These are phyloP conservation scores for Ciona savignyi DNA, from an alignment of 23 tunicate genomes.

Conservation along the genomic window DNA sequence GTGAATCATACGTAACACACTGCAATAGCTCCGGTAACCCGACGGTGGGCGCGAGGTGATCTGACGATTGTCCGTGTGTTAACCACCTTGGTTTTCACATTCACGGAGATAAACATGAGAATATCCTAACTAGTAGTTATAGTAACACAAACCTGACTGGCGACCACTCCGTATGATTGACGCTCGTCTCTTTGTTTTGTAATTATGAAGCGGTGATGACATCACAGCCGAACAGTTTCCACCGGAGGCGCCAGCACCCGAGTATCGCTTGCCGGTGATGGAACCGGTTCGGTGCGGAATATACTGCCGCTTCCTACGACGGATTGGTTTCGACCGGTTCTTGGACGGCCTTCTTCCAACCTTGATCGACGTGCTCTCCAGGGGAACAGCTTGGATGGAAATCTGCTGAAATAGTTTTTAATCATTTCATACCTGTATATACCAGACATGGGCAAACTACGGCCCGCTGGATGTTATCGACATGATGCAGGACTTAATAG, in stretches of 20 bases:
- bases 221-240: conserved; percentile 9
- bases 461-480: too few relatives aligned
- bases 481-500: too few relatives aligned
- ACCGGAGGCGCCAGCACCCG: conserved; percentile 1
- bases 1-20: background rate
- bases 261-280: conserved; percentile 10
- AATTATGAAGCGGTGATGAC: conserved; percentile 21
- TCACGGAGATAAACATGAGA: too few relatives aligned
- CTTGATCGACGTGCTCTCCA: conserved; percentile 65
- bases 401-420: conserved; percentile 43
- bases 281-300: conserved; percentile 29
- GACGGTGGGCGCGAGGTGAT: background rate
- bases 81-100: too few relatives aligned
- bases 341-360: conserved; percentile 47
- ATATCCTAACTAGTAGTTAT: conserved; percentile 51
- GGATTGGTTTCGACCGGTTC: conserved; percentile 37
- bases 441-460: too few relatives aligned
- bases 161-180: conserved; percentile 10
- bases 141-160: background rate
- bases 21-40: background rate
- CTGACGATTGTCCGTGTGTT: too few relatives aligned
- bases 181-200: conserved; percentile 31
- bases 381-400: conserved; percentile 63
- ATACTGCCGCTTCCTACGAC: conserved; percentile 29
- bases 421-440: too few relatives aligned